Conservation (phyloP, 2,888 invertebrate genomes). For the Crossocerus cetratus region DNA sequence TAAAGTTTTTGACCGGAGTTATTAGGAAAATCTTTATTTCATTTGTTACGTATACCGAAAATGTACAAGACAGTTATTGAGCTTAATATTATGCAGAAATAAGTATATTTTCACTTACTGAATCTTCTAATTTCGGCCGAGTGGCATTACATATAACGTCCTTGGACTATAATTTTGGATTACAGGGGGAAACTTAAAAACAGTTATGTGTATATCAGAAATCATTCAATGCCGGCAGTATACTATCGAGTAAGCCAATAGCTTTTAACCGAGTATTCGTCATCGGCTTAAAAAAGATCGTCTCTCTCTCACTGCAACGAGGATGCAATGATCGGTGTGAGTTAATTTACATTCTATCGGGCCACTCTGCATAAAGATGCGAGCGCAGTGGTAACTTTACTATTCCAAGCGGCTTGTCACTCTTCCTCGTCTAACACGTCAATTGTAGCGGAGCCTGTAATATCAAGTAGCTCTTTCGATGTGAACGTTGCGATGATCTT, state of each 20-base stretch:
- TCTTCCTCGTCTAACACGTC: slow-evolving; percentile 78
- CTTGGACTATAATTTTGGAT: too few relatives aligned
- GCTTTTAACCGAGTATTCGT: slow-evolving; percentile 12
- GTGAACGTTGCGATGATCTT: slow-evolving; percentile 85
- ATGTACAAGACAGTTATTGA: too few relatives aligned
- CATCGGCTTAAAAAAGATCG: slow-evolving; percentile 13
- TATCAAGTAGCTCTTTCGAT: slow-evolving; percentile 84
- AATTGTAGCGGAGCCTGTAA: slow-evolving; percentile 82
- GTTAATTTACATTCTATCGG: background rate
- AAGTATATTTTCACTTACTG: background rate
- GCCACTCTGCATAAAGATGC: slow-evolving; percentile 2
- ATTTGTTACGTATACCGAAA: background rate
- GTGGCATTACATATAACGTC: too few relatives aligned
- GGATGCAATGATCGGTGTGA: background rate
- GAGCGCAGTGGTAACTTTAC: background rate
- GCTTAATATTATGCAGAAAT: too few relatives aligned
- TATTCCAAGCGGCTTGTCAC: slow-evolving; percentile 15
- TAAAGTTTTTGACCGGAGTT: background rate
- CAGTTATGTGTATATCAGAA: slow-evolving; percentile 3
- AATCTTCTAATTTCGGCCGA: slow-evolving; percentile 9
- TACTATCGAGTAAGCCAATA: background rate
- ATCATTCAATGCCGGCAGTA: background rate
- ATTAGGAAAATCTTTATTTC: slow-evolving; percentile 1
- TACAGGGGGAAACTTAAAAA: too few relatives aligned
- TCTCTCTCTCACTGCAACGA: background rate